These are phyloP conservation scores for Hypena proboscidalis DNA, from an alignment of 2,888 invertebrate species.

Conservation along the genomic window DNA sequence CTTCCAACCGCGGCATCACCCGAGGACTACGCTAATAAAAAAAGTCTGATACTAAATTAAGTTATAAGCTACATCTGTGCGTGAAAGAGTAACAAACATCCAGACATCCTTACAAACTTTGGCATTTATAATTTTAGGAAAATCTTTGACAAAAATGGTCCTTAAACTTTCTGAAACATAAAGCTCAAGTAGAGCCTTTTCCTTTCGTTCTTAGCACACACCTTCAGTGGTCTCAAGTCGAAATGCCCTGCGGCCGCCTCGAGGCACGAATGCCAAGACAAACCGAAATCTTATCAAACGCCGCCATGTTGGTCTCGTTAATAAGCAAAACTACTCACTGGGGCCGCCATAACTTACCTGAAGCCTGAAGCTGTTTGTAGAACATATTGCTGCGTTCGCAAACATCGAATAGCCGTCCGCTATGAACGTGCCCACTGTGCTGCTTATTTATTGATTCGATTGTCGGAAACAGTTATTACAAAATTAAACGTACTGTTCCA, in stretches of 20 bases:
- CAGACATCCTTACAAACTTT: too few relatives aligned
- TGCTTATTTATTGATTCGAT: slow-evolving; percentile 26
- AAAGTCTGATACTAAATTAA: too few relatives aligned
- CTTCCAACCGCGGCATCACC: too few relatives aligned
- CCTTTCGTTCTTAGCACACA: slow-evolving; percentile 18
- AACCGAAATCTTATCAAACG: slow-evolving; percentile 83
- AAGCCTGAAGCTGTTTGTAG: slow-evolving; percentile 76
- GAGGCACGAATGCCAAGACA: slow-evolving; percentile 83
- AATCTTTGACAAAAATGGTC: too few relatives aligned
- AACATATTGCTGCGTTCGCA: slow-evolving; percentile 66
- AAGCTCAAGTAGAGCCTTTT: slow-evolving; percentile 53
- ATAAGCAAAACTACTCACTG: slow-evolving; percentile 83
- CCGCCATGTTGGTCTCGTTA: slow-evolving; percentile 79
- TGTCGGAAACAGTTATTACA: too few relatives aligned
- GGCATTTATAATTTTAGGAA: too few relatives aligned
- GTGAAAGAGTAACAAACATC: too few relatives aligned
- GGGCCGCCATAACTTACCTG: slow-evolving; percentile 71
- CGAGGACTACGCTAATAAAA: too few relatives aligned
- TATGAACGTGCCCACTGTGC: slow-evolving; percentile 57
- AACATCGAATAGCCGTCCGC: slow-evolving; percentile 62
- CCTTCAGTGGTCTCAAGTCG: slow-evolving; percentile 62
- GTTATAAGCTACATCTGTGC: too few relatives aligned
- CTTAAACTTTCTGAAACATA: background rate
- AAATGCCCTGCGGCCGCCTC: slow-evolving; percentile 75
- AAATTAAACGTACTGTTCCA: too few relatives aligned